A percentile compares a stretch with the other conserved stretches of the same genome.
Evolutionary conservation across 2,888 invertebrate species (phyloP).

Genomic region (Alentia gelatinosa): DNA sequence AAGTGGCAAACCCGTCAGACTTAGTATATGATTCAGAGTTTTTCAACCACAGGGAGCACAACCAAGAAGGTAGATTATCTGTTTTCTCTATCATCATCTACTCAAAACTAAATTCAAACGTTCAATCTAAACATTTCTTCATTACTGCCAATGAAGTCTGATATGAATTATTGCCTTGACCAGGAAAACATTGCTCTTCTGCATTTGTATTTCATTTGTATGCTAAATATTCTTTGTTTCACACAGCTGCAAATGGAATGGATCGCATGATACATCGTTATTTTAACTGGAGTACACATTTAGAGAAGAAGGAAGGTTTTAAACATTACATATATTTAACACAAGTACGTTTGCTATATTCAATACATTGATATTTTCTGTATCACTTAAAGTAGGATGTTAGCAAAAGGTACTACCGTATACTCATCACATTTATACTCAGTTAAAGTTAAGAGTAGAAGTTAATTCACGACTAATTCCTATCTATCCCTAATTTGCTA

Average conservation of each 20-base stretch:
- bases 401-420: too few relatives aligned
- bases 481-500: too few relatives aligned
- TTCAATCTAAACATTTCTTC: too few relatives aligned
- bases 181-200: too few relatives aligned
- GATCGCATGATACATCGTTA: conserved; percentile 80
- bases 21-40: conserved; percentile 83
- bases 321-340: conserved; percentile 89
- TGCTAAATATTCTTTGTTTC: neutral
- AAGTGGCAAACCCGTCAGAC: conserved; percentile 81
- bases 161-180: too few relatives aligned
- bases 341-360: conserved; percentile 85
- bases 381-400: neutral
- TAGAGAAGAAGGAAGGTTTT: conserved; percentile 81
- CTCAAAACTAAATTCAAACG: too few relatives aligned
- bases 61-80: conserved; percentile 87
- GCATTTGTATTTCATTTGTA: too few relatives aligned
- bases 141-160: too few relatives aligned
- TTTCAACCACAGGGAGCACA: conserved; percentile 92
- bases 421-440: too few relatives aligned
- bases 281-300: conserved; percentile 84
- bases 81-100: too few relatives aligned
- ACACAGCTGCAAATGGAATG: conserved; percentile 36
- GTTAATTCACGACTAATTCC: too few relatives aligned
- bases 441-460: too few relatives aligned
- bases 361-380: neutral